Base-by-base conservation (phyloP, 2,888 invertebrate species). In the Bimastos eiseni region DNA sequence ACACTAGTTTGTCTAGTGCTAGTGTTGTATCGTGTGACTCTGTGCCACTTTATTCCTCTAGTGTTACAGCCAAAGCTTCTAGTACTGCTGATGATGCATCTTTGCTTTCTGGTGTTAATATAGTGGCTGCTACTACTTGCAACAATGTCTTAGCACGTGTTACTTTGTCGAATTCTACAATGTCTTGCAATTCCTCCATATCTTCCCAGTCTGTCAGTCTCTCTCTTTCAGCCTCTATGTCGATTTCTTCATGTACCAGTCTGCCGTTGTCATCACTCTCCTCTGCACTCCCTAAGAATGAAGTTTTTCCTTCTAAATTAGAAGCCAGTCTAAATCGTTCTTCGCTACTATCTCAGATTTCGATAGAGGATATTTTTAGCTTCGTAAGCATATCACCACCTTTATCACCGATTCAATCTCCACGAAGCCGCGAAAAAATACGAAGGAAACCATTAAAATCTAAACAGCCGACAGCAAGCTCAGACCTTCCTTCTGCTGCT, bases 31-130 rank as follows among this genome's bases (percentile, higher is more conserved):
- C 70, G 8, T 70, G 70, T 70, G n/a, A 70, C n/a, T 70, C 70
- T 11, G 70, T 70, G 70, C 70, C 30, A 70, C 30, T 70, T 11
- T 70, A n/a, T 70, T 70, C 70, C n/a, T n/a, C 70, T n/a, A 11
- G 70, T 70, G 70, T 70, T 70, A n/a, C 70, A n/a, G 70, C 70
- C 70, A 70, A 70, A n/a, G n/a, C 70, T n/a, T n/a, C 70, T n/a
- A 70, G n/a, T 30, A n/a, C 70, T 70, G n/a, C 70, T 70, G 8
- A n/a, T n/a, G 1, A n/a, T 70, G 13, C n/a, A n/a, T 70, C 70
- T n/a, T n/a, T 70, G n/a, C 70, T 5, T 70, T n/a, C 70, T 70
- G 30, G 70, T 70, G 30, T 70, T 70, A 70, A n/a, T 70, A n/a
- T 30, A 70, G n/a, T n/a, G 17, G n/a, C 70, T 70, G 30, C n/a